Evolutionary conservation across 2,113 vertebrate genomes (phyloP).

Genomic region (Lepidothrix coronata): DNA sequence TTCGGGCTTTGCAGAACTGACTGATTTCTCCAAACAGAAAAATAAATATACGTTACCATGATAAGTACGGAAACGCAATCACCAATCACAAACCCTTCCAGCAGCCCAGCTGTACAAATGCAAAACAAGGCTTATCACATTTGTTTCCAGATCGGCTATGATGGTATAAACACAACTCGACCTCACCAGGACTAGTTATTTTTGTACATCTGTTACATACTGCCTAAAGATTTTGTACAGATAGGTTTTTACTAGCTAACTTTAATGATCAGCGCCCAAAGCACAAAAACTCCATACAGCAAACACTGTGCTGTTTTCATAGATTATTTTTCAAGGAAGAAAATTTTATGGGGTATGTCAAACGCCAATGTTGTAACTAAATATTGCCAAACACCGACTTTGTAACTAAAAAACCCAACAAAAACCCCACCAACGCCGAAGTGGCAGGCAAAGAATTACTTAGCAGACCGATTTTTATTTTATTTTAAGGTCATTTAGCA

Average conservation of each 20-base stretch:
- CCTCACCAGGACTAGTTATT: neutral
- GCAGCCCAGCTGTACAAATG: neutral
- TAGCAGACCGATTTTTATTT: neutral
- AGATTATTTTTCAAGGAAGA: neutral
- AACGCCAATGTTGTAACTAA: neutral
- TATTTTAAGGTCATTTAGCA: neutral
- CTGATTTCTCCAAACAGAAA: neutral
- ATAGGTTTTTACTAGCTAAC: neutral
- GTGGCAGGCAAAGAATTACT: neutral
- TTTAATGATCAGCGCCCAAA: neutral
- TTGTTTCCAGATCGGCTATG: neutral
- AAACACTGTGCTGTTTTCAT: neutral
- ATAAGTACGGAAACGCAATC: neutral
- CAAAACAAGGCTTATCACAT: neutral
- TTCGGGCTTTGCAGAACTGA: neutral
- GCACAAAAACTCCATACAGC: neutral
- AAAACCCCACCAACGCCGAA: neutral
- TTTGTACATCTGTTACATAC: neutral
- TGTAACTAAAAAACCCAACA: neutral
- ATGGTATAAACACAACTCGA: neutral
- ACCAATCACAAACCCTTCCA: neutral
- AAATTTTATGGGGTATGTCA: too few species aligned
- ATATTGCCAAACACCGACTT: neutral
- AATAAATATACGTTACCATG: neutral
- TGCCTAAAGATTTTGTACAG: neutral